Evolutionary conservation across 92 coral and sea anemone genomes (phyloP), one percentile per base, ranked within the genome.

Genomic region (Palythoa heliodiscus): DNA sequence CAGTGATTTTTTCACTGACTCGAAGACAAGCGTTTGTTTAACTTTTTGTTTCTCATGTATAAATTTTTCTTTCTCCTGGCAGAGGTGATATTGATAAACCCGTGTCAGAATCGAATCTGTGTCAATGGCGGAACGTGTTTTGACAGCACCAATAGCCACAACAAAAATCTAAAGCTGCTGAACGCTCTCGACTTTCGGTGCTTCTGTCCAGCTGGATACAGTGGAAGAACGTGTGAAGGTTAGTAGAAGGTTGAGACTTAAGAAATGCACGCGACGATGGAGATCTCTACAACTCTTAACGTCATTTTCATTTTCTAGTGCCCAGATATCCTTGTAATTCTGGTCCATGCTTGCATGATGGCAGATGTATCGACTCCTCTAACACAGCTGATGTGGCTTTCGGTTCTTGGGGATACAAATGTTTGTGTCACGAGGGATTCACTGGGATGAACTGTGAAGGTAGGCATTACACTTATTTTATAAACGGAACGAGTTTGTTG

Each of bases 301-400:
- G 22, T 11, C 17, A n/a, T 40, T 19, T 57, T 22, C 35, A 22
- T 15, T 3, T 12, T 75, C 17, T 24, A 93, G 98, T 81, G 14
- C 86, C 91, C 24, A 80, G 88, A 57, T 89, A 88, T 48, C 93
- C 98, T 7, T 96, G 98, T 48, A 93, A 92, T 52, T 96, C 98
- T 37, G 63, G 75, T 40, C 98, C 98, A 60, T 96, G 98, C 69
- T 78, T 87, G 55, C 89, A 96, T 75, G 98, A 97, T 17, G 98
- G 96, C 15, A 91, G 95, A 20, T 96, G 98, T 53, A 86, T 96
- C 52, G 98, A 96, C 60, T 81, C 95, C 15, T 92, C 93, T 7
- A 96, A 92, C 80, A 92, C 95, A 12, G 91, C 96, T 7, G 98
- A 96, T 63, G 95, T 96, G 4, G 98, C 98, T 17, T 96, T 96